Percentiles rank a stretch among this genome's conserved stretches.
phyloP scores from a whole-genome alignment of 2,888 invertebrate species.

The Salpingus planirostris region DNA sequence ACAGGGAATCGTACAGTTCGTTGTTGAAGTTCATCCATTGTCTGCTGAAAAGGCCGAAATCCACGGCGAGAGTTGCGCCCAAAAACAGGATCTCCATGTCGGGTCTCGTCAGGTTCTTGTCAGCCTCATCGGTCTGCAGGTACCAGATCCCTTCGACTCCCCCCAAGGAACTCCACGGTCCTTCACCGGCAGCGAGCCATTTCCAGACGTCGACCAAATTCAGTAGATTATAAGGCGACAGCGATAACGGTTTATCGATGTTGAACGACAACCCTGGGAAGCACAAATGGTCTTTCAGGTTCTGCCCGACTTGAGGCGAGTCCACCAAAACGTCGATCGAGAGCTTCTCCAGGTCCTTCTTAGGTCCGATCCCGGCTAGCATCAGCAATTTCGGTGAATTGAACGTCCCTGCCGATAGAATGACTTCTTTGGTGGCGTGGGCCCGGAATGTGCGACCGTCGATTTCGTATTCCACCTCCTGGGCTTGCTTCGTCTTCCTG shows the following conservation, averaged over 20 bases:
- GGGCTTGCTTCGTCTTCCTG: slow-evolving; percentile 36
- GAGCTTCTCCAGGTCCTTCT: slow-evolving; percentile 47
- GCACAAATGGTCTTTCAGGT: slow-evolving; percentile 59
- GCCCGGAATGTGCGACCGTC: slow-evolving; percentile 23
- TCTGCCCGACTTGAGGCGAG: slow-evolving; percentile 57
- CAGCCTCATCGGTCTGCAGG: slow-evolving; percentile 32
- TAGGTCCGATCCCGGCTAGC: slow-evolving; percentile 59
- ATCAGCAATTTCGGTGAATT: slow-evolving; percentile 70
- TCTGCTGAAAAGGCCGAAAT: slow-evolving; percentile 40
- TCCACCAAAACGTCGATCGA: slow-evolving; percentile 54
- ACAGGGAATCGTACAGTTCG: slow-evolving; percentile 29
- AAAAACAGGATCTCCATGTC: slow-evolving; percentile 37
- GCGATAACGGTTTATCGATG: slow-evolving; percentile 38
- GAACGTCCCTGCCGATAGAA: slow-evolving; percentile 55
- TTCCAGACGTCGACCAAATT: slow-evolving; percentile 31
- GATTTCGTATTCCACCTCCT: slow-evolving; percentile 40
- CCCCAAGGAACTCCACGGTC: slow-evolving; percentile 48
- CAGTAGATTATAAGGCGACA: slow-evolving; percentile 8
- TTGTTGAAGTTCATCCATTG: slow-evolving; percentile 37
- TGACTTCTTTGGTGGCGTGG: slow-evolving; percentile 45
- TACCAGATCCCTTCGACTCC: slow-evolving; percentile 29
- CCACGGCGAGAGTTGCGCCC: slow-evolving; percentile 49
- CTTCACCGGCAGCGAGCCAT: slow-evolving; percentile 42
- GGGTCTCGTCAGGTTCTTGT: slow-evolving; percentile 26
- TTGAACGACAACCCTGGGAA: slow-evolving; percentile 50